Percentiles rank a stretch among this genome's conserved stretches.
These are phyloP conservation scores for Sinonovacula constricta DNA, from an alignment of 1,140 invertebrate species.

Conservation along the genomic window DNA sequence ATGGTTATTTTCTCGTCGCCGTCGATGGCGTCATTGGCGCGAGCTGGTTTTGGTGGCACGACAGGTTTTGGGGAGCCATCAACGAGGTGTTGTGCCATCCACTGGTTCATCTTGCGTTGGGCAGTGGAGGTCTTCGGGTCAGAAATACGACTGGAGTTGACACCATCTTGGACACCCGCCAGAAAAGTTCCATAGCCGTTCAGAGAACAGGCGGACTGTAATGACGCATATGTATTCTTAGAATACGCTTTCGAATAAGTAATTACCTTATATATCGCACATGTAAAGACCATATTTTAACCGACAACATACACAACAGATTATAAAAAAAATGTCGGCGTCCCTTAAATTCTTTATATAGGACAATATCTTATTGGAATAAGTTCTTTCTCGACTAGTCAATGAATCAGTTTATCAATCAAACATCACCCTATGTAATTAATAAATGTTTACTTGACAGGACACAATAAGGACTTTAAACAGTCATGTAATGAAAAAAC, in stretches of 20 bases:
- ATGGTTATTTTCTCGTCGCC: neutral
- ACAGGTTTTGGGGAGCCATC: constrained; percentile 19
- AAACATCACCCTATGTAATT: too few relatives aligned
- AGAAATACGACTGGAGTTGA: constrained; percentile 1
- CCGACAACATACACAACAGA: too few relatives aligned
- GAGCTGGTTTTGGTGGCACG: constrained; percentile 11
- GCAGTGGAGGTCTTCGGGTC: constrained; percentile 42
- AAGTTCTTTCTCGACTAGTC: too few relatives aligned
- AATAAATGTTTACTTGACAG: too few relatives aligned
- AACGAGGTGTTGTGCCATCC: neutral
- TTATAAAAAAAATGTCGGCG: too few relatives aligned
- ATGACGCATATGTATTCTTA: constrained; percentile 24
- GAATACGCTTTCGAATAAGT: too few relatives aligned
- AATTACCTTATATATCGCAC: too few relatives aligned
- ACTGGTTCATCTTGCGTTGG: constrained; percentile 16
- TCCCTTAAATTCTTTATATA: too few relatives aligned
- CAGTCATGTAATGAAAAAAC: too few relatives aligned
- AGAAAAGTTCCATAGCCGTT: constrained; percentile 58
- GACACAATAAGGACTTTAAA: too few relatives aligned
- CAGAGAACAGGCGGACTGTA: constrained; percentile 57
- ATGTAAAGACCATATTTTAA: neutral
- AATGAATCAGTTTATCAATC: too few relatives aligned
- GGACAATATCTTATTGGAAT: too few relatives aligned
- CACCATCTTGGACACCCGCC: constrained; percentile 54
- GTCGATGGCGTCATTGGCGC: constrained; percentile 15